Evolutionary conservation across 2,113 vertebrate species (phyloP).

Genomic region (Plecotus auritus): DNA sequence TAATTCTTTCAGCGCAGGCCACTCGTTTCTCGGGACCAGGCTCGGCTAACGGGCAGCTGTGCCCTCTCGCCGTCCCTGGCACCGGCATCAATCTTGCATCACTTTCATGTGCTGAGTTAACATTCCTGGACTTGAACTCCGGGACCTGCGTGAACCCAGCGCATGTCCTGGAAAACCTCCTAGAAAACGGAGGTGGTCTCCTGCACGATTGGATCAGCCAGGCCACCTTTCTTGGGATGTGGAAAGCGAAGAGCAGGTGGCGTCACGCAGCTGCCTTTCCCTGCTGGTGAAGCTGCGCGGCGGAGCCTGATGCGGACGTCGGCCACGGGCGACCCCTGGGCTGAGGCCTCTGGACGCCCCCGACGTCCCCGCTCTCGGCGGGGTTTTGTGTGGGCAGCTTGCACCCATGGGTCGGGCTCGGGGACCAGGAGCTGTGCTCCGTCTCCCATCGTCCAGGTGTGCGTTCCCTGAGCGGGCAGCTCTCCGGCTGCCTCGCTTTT

Average conservation of each 20-base stretch:
- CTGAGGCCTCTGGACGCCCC: not conserved
- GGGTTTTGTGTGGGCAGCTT: not conserved
- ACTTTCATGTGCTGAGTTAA: not conserved
- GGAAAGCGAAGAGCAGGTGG: not conserved
- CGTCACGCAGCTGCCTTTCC: rapidly evolving
- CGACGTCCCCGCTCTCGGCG: rapidly evolving
- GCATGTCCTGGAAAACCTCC: not conserved
- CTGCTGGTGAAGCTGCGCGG: rapidly evolving
- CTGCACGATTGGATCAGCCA: not conserved
- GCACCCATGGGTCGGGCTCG: rapidly evolving
- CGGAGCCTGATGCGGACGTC: rapidly evolving
- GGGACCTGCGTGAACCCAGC: not conserved
- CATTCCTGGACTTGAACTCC: not conserved
- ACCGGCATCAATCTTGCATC: too few species aligned
- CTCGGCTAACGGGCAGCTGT: not conserved
- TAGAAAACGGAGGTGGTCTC: not conserved
- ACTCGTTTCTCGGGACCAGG: not conserved
- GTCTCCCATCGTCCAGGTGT: not conserved
- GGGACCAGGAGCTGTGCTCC: rapidly evolving
- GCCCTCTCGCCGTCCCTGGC: not conserved
- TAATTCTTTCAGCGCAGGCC: not conserved
- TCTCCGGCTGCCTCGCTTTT: too few species aligned
- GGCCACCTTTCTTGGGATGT: rapidly evolving
- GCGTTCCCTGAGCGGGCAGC: rapidly evolving
- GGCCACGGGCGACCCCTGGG: rapidly evolving